Evolutionary conservation across 2,888 invertebrate species (phyloP), one percentile per base, ranked within the genome.

Genomic region (Torymus aiolomorphi): DNA sequence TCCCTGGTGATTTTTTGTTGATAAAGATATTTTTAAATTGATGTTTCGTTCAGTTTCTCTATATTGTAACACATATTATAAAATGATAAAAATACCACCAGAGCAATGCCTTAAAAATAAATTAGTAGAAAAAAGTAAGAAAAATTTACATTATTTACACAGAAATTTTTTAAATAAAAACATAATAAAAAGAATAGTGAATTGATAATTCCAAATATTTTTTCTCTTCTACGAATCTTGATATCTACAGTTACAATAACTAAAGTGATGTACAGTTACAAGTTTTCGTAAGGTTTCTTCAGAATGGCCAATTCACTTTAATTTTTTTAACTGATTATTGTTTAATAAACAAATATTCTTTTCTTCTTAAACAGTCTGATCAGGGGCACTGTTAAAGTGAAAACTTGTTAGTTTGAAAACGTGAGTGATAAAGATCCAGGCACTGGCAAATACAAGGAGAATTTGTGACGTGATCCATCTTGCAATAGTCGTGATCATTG

Each of bases 361-460:
- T 42, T 42, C 42, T 42, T 31, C 31, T 3, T 14, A 11, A 31
- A 63, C 20, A 72, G 73, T 77, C 72, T 77, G 80, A 74, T 73
- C 66, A 77, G 70, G 77, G 76, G 77, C 80, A 77, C 74, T 80
- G 74, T 63, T 74, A 70, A 77, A 18, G 54, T 24, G 31, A n/a
- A 67, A 69, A 70, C 8, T 42, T 65, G 18, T 76, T 76, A 77
- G 42, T 80, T 18, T 67, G 49, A 57, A 51, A 18, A 49, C 1
- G 5, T 56, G 14, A 74, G 69, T 10, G 18, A 20, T 12, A 11
- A 16, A 24, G 14, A 57, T 16, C 56, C 18, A 77, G 24, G 51
- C 51, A 59, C 65, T 31, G 69, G 49, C 42, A 42, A 8, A 42
- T 42, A 42, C 42, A 42, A 42, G 42, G 42, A 42, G 42, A 42